These are phyloP conservation scores for Platysteira castanea DNA, from an alignment of 2,113 vertebrate species.

Conservation along the genomic window DNA sequence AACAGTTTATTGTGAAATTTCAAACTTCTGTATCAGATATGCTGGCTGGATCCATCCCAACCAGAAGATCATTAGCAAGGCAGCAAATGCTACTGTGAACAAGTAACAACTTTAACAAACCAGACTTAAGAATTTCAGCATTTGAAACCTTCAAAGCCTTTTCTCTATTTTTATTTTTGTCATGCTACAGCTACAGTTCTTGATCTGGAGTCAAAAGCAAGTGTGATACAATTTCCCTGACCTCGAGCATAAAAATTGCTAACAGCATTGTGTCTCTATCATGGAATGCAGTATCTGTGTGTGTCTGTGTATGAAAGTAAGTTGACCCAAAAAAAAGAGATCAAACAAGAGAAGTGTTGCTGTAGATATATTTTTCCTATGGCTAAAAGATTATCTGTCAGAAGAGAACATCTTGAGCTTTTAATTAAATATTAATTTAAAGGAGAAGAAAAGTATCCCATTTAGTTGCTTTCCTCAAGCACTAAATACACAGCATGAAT, in stretches of 20 bases:
- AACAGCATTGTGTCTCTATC: not conserved
- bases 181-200: not conserved
- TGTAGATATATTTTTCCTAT: not conserved
- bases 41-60: not conserved
- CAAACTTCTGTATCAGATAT: not conserved
- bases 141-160: conserved; percentile 4
- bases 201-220: conserved; percentile 30
- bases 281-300: not conserved
- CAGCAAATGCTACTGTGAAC: not conserved
- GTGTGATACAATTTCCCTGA: not conserved
- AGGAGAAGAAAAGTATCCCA: not conserved
- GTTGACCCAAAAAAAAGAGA: not conserved
- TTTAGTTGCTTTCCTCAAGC: not conserved
- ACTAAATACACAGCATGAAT: not conserved
- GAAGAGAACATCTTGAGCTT: not conserved
- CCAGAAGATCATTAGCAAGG: not conserved
- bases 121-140: not conserved
- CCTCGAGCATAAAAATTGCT: conserved; percentile 3
- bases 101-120: not conserved
- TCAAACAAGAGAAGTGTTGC: not conserved
- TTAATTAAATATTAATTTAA: conserved; percentile 49
- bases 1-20: not conserved
- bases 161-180: not conserved
- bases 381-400: not conserved
- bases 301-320: conserved; percentile 3